Evolutionary conservation across 2,113 vertebrate species (phyloP).

Genomic region (Gnathonemus longibarbis): DNA sequence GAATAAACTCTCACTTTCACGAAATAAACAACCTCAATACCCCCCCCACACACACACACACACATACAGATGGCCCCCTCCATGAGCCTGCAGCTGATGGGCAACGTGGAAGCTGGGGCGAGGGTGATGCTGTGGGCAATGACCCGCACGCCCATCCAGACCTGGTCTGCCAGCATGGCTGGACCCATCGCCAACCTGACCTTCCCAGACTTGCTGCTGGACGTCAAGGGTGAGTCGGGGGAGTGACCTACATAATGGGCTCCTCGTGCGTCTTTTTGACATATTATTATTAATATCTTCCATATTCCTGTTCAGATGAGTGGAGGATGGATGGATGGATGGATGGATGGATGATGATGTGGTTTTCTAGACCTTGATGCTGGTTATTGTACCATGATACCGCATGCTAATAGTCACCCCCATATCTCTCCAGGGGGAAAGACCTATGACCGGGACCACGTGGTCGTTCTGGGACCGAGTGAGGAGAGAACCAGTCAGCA

Average conservation of each 20-base stretch:
- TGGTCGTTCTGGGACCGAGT: slow-evolving; percentile 64
- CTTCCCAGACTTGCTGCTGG: slow-evolving; percentile 75
- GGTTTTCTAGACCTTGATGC: background rate
- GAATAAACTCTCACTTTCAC: background rate
- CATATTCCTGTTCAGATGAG: background rate
- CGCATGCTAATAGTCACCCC: background rate
- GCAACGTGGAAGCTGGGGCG: slow-evolving; percentile 59
- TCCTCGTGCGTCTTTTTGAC: background rate
- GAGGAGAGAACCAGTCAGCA: slow-evolving; percentile 69
- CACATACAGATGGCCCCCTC: slow-evolving; percentile 61
- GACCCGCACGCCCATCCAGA: slow-evolving; percentile 74
- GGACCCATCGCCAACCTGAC: slow-evolving; percentile 74
- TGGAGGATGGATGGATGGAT: background rate
- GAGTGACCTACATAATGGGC: background rate
- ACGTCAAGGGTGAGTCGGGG: slow-evolving; percentile 76
- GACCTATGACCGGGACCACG: slow-evolving; percentile 76
- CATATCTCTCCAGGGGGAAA: slow-evolving; percentile 63
- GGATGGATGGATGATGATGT: background rate
- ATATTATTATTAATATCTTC: background rate
- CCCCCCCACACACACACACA: background rate
- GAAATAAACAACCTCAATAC: background rate
- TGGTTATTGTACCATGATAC: background rate
- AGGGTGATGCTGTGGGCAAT: slow-evolving; percentile 87
- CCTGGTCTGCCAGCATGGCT: slow-evolving; percentile 64
- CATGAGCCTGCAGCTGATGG: slow-evolving; percentile 90